Base-by-base conservation (phyloP, 2,797 vertebrate species). In the Melanotaenia trifasciata region DNA sequence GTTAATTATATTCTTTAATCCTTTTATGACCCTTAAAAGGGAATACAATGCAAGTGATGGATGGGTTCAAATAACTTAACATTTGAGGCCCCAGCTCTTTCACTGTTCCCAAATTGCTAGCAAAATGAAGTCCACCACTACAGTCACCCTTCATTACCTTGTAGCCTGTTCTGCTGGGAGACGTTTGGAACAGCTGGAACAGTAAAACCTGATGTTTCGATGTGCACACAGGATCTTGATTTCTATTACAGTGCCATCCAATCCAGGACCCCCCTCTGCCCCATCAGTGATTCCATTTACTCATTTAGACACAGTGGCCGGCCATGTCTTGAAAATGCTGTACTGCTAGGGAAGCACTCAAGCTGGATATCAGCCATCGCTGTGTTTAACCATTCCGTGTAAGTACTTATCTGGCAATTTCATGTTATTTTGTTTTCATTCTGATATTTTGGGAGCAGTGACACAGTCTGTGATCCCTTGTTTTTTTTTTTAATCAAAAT, bases 91-190 rank as follows among this genome's bases (percentile, higher is more conserved):
- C 73, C 65, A 40, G 72, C 58, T 67, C 11, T 75, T 84, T 79
- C 69, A 79, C 83, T 79, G 64, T 81, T 84, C 54, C 73, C 58
- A 76, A 79, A 82, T 76, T 5, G 26, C 72, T 54, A 53, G 38
- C 45, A 51, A 84, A 81, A 84, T 87, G 58, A 83, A 84, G 65
- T 84, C 75, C 74, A 76, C 43, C 71, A 58, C 67, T 1, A 53
- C 59, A 6, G 81, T 89, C 85, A 78, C 74, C 81, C 79, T 80
- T 79, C 80, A 85, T 90, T 89, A 85, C 70, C 70, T 74, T 69
- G 58, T n/a, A 47, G 56, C 67, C 72, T 70, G 24, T 76, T 79
- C 74, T 66, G 75, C 56, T 76, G 76, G 72, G 84, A 84, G 61
- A 72, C 68, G 45, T 80, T 84, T 78, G 53, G 64, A 79, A 64